These are phyloP conservation scores for Acleris cristana DNA, from an alignment of 2,888 invertebrate species.

Conservation along the genomic window DNA sequence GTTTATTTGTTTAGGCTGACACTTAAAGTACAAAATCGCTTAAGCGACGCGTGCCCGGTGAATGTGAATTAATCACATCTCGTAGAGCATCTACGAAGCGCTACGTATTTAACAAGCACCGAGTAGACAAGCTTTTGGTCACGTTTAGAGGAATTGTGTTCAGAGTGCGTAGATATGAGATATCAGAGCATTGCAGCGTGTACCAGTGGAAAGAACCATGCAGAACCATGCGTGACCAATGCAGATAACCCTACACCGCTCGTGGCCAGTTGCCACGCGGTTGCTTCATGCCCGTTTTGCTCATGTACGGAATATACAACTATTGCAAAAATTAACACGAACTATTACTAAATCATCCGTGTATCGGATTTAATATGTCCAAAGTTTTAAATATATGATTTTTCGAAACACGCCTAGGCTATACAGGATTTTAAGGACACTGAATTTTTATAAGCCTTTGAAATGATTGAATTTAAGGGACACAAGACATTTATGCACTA, in stretches of 20 bases:
- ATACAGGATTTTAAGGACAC: too few relatives aligned
- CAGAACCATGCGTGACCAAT: conserved; percentile 1
- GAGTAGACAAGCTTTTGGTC: neutral
- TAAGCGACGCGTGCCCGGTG: neutral
- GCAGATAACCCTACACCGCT: conserved; percentile 21
- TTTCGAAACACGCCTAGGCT: too few relatives aligned
- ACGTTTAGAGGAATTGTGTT: neutral
- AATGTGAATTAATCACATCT: conserved; percentile 1
- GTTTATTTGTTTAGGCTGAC: too few relatives aligned
- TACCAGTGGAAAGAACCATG: conserved; percentile 25
- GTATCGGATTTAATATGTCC: too few relatives aligned
- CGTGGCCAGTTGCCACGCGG: conserved; percentile 15
- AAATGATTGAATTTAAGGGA: too few relatives aligned
- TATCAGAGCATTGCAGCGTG: conserved; percentile 29
- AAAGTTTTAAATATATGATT: too few relatives aligned
- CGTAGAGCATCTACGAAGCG: conserved; percentile 27
- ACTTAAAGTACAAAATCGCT: too few relatives aligned
- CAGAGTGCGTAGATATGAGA: conserved; percentile 13
- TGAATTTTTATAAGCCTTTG: too few relatives aligned
- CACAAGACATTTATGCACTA: too few relatives aligned
- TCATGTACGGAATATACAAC: neutral
- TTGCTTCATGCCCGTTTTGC: neutral
- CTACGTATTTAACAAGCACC: conserved; percentile 8
- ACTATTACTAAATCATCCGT: too few relatives aligned
- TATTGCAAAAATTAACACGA: too few relatives aligned